These are phyloP conservation scores for Thumatha senex DNA, from an alignment of 2,888 invertebrate species.

Conservation along the genomic window DNA sequence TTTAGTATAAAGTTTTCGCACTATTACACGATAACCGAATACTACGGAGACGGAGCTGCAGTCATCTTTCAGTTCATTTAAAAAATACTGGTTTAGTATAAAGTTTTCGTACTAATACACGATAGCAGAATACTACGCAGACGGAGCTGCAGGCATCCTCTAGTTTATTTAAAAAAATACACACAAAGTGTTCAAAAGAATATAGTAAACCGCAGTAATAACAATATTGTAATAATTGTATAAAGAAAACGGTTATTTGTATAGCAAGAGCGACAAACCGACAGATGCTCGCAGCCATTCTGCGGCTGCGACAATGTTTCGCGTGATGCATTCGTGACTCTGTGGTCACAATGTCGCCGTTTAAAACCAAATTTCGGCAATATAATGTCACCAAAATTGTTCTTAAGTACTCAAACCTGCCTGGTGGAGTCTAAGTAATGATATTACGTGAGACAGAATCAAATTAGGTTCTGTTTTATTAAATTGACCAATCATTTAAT, in stretches of 20 bases:
- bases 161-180: too few species aligned
- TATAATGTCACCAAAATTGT: conserved; percentile 60
- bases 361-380: conserved; percentile 76
- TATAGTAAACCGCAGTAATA: conserved; percentile 68
- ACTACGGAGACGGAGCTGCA: too few species aligned
- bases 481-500: conserved; percentile 29
- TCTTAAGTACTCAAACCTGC: conserved; percentile 55
- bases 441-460: conserved; percentile 40
- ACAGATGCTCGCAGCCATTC: conserved; percentile 81
- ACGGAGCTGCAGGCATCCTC: too few species aligned
- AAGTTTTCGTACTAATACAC: too few species aligned
- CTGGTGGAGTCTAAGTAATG: conserved; percentile 49
- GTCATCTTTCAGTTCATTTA: too few species aligned
- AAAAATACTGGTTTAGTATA: too few species aligned
- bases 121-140: too few species aligned
- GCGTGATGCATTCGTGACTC: conserved; percentile 67
- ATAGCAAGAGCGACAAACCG: conserved; percentile 76
- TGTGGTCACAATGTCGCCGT: conserved; percentile 76
- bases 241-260: conserved; percentile 70
- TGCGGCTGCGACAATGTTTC: conserved; percentile 64
- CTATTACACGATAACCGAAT: too few species aligned
- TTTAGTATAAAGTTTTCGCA: too few species aligned
- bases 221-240: conserved; percentile 70
- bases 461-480: conserved; percentile 36
- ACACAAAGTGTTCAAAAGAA: conserved; percentile 60